These are phyloP conservation scores for Atta texana DNA, from an alignment of 1,140 invertebrate genomes.

Conservation along the genomic window DNA sequence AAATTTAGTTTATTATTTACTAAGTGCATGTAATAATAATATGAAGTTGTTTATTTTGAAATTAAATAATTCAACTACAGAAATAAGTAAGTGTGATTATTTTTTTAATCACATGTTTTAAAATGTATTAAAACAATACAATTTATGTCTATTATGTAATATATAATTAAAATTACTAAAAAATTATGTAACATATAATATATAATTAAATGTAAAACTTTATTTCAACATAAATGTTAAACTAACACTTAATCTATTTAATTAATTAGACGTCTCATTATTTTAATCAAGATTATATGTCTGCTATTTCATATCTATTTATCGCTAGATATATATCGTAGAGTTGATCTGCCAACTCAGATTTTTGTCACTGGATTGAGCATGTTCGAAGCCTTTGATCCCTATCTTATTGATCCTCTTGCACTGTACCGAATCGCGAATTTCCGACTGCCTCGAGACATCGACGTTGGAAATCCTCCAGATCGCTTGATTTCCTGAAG, in stretches of 20 bases:
- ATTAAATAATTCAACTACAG: no score
- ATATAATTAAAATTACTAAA: not conserved
- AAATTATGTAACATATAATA: not conserved
- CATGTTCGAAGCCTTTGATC: conserved; percentile 51
- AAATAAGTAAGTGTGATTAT: no score
- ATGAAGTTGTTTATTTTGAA: no score
- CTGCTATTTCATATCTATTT: not conserved
- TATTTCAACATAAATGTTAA: not conserved
- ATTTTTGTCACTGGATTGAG: conserved; percentile 54
- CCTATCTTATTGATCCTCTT: conserved; percentile 52
- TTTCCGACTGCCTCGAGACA: conserved; percentile 70
- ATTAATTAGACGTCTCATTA: not conserved
- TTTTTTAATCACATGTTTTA: no score
- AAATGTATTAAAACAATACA: no score
- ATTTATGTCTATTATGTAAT: not conserved
- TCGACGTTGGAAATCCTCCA: conserved; percentile 79
- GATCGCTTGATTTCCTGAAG: conserved; percentile 70
- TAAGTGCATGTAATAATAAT: no score
- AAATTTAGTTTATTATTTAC: no score
- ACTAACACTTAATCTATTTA: not conserved
- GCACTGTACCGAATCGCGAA: conserved; percentile 46
- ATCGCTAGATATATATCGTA: not conserved
- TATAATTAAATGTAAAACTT: not conserved
- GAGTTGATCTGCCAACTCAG: conserved; percentile 36
- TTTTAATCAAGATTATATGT: not conserved